These are phyloP conservation scores for Diaprepes abbreviatus DNA, from an alignment of 2,888 invertebrate species.

Conservation along the genomic window DNA sequence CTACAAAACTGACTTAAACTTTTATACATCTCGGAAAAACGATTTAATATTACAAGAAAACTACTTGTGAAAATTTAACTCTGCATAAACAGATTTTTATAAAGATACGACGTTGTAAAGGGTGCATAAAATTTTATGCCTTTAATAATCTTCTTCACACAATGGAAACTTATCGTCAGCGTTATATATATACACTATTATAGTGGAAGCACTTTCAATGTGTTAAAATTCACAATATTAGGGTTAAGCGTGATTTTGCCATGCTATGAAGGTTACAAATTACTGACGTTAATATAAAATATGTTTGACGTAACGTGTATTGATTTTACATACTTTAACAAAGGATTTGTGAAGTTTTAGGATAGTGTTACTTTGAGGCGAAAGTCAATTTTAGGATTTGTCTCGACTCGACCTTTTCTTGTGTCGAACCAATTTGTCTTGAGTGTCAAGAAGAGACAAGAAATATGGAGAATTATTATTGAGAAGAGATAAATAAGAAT, in stretches of 20 bases:
- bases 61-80: slow-evolving; percentile 20
- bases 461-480: too few relatives aligned
- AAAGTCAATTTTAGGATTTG: too few relatives aligned
- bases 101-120: slow-evolving; percentile 29
- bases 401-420: too few relatives aligned
- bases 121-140: slow-evolving; percentile 25
- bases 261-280: neutral
- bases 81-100: slow-evolving; percentile 27
- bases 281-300: neutral
- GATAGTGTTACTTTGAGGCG: too few relatives aligned
- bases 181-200: slow-evolving; percentile 13
- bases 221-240: slow-evolving; percentile 8
- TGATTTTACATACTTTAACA: neutral
- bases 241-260: slow-evolving; percentile 4
- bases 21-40: neutral
- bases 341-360: too few relatives aligned
- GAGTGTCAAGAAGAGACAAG: too few relatives aligned
- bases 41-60: slow-evolving; percentile 10
- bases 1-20: too few relatives aligned
- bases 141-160: slow-evolving; percentile 28
- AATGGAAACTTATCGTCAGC: slow-evolving; percentile 27
- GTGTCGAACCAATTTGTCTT: too few relatives aligned
- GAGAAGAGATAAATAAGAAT: too few relatives aligned
- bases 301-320: slow-evolving; percentile 2
- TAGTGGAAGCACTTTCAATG: neutral